Percentiles rank a stretch among this genome's conserved stretches.
Conservation (phyloP, 2,888 invertebrate genomes). For the Caenorhabditis virilis region DNA sequence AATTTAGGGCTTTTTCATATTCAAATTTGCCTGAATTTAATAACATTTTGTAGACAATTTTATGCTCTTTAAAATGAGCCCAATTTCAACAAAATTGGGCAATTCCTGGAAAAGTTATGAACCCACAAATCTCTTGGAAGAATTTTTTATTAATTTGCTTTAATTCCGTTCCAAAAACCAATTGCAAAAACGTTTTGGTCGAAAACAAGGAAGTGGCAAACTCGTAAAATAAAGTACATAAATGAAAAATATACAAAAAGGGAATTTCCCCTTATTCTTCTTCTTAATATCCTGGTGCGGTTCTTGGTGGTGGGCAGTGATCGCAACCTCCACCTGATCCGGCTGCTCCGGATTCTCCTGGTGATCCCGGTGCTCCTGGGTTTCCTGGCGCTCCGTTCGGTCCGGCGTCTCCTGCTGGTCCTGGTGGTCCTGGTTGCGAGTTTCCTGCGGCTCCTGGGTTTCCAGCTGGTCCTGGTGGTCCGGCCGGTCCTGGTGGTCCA, state of each 20-base stretch:
- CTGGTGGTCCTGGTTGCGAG: slow-evolving; percentile 51
- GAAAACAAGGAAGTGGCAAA: neutral
- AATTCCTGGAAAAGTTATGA: neutral
- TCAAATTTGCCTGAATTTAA: too few species aligned
- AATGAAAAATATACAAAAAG: slow-evolving; percentile 3
- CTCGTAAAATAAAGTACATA: slow-evolving; percentile 4
- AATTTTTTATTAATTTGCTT: neutral
- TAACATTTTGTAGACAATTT: neutral
- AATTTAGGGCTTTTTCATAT: too few species aligned
- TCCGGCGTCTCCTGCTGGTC: slow-evolving; percentile 56
- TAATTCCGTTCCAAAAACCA: neutral
- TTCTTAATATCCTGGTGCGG: slow-evolving; percentile 59
- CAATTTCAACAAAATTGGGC: neutral
- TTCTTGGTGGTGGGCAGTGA: slow-evolving; percentile 60
- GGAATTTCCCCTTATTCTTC: slow-evolving; percentile 1
- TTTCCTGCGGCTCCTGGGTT: slow-evolving; percentile 44
- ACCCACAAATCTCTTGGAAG: neutral
- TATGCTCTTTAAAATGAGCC: neutral
- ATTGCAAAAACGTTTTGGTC: neutral
- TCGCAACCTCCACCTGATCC: slow-evolving; percentile 56
- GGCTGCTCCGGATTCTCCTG: slow-evolving; percentile 46
- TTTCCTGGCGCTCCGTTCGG: slow-evolving; percentile 54
- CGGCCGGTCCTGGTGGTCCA: slow-evolving; percentile 50
- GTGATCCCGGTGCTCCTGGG: slow-evolving; percentile 49
- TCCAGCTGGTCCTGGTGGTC: slow-evolving; percentile 56